phyloP scores from a whole-genome alignment of 1,140 invertebrate species.

The Drosophila parvula region DNA sequence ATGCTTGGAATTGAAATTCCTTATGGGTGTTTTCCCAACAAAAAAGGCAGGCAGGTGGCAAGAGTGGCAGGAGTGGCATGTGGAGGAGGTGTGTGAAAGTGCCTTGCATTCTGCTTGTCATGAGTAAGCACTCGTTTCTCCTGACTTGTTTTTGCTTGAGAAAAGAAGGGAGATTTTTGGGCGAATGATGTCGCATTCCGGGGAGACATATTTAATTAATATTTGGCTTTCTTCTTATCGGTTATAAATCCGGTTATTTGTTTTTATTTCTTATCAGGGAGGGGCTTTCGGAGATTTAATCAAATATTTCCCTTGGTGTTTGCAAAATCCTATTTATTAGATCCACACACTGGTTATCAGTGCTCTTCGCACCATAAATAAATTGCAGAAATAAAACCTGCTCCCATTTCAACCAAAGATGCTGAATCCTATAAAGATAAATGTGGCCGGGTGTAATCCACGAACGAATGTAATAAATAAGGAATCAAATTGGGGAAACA shows the following conservation, averaged over 20 bases:
- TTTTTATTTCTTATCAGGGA: conserved; percentile 10
- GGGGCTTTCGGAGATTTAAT: neutral
- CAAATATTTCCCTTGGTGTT: conserved; percentile 1
- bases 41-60: conserved; percentile 8
- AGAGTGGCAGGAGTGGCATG: too few species aligned
- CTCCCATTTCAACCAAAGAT: neutral
- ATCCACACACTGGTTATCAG: neutral
- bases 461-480: conserved; percentile 13
- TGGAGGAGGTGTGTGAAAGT: conserved; percentile 3
- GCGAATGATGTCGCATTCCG: neutral
- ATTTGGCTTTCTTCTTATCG: conserved; percentile 5
- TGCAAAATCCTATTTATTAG: neutral
- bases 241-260: conserved; percentile 22
- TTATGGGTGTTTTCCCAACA: conserved; percentile 9
- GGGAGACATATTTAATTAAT: neutral
- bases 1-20: conserved; percentile 24
- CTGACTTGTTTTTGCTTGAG: neutral
- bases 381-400: neutral
- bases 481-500: conserved; percentile 8
- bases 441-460: conserved; percentile 10
- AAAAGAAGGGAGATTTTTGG: conserved; percentile 2
- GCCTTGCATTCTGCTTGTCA: conserved; percentile 19
- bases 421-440: conserved; percentile 10
- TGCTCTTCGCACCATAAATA: conserved; percentile 10
- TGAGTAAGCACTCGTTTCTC: conserved; percentile 12